Conservation (phyloP, 2,113 vertebrate genomes). For the Hypomesus transpacificus region DNA sequence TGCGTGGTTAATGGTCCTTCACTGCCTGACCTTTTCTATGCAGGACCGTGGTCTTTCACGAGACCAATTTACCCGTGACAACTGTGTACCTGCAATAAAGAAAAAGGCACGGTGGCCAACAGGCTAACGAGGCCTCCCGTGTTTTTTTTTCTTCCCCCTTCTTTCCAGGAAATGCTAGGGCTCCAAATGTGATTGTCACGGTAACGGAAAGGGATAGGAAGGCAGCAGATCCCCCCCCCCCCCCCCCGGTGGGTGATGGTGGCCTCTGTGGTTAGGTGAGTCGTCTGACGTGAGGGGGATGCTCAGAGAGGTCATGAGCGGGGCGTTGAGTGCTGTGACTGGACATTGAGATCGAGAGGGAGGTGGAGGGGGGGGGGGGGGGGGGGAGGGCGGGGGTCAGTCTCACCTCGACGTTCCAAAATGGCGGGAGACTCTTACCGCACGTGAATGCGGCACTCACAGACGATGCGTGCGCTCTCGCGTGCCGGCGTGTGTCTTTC, state of each 20-base stretch:
- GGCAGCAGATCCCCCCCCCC: neutral
- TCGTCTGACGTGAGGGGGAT: neutral
- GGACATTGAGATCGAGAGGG: no score
- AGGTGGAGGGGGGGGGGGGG: no score
- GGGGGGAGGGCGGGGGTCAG: no score
- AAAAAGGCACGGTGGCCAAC: neutral
- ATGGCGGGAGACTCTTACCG: no score
- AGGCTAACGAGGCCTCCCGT: neutral
- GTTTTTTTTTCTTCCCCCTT: no score
- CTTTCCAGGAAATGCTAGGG: conserved; percentile 7
- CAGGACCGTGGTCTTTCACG: neutral
- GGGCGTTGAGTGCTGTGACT: no score
- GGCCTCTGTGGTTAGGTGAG: neutral
- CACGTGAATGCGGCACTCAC: no score
- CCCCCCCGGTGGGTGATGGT: neutral
- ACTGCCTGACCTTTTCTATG: neutral
- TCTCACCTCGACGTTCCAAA: no score
- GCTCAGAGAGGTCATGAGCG: neutral
- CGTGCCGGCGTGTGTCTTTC: no score
- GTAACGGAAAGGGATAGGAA: conserved; percentile 3
- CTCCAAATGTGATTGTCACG: neutral
- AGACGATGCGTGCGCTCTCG: no score
- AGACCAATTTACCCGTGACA: neutral
- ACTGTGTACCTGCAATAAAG: neutral
- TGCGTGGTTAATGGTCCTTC: neutral